Evolutionary conservation across 2,888 invertebrate genomes (phyloP).

Genomic region (Atethmia centrago): DNA sequence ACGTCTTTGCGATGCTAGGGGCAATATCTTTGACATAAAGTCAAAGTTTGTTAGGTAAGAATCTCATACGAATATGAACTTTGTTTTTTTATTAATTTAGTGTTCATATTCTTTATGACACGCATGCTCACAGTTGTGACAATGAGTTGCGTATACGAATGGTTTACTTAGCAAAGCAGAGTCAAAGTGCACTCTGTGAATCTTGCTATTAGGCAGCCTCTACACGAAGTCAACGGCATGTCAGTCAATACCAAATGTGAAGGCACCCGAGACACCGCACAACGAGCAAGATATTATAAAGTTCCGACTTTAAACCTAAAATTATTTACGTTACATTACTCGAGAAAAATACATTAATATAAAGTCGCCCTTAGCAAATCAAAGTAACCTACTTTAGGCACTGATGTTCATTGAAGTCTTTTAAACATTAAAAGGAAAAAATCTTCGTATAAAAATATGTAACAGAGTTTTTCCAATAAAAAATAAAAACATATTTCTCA

Average conservation of each 20-base stretch:
- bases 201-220: not conserved
- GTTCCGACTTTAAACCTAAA: not conserved
- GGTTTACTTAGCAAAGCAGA: not conserved
- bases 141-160: not conserved
- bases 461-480: constrained; percentile 1
- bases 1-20: not conserved
- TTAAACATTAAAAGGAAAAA: not conserved
- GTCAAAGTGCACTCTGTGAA: not conserved
- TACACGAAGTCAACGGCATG: too few species aligned
- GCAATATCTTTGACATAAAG: too few species aligned
- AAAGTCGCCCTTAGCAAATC: not conserved
- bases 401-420: not conserved
- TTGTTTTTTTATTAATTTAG: too few species aligned
- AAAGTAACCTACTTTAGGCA: not conserved
- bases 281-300: not conserved
- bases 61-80: too few species aligned
- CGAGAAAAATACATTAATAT: not conserved
- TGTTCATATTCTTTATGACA: not conserved
- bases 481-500: constrained; percentile 48
- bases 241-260: not conserved
- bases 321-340: not conserved
- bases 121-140: not conserved
- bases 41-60: too few species aligned
- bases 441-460: not conserved
- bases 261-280: not conserved